Base-by-base conservation (phyloP, 2,797 vertebrate species). In the Florisuga fusca region DNA sequence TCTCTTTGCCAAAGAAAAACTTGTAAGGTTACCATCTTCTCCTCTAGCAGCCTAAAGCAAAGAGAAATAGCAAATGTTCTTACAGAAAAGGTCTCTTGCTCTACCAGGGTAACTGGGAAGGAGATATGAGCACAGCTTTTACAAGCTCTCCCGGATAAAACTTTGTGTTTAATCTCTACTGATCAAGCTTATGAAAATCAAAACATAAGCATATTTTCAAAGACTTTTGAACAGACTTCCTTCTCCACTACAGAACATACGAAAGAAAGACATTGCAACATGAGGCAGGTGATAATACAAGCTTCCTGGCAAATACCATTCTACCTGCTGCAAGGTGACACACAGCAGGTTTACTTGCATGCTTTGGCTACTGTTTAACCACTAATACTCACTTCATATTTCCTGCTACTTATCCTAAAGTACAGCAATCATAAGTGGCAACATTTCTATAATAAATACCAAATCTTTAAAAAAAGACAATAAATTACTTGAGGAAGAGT, bases 151-250 rank as follows among this genome's bases (percentile, higher is more conserved):
- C 50, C 61, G 78, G 55, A 68, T 13, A 68, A 62, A 62, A 21
- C 77, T 88, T 93, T 75, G 67, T 87, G 93, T 84, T 90, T 87
- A 38, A 85, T 55, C 25, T 89, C 53, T 63, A 29, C 74, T 73
- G 59, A 84, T 73, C 73, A 84, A 15, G n/a, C 10, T 55, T 51
- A 94, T 67, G 94, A 79, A 96, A 95, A 96, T 74, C 48, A 90
- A 82, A 89, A 21, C 33, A 76, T 17, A 67, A 55, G 34, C 38
- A 25, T 36, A 36, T 72, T 90, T 74, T 76, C 84, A 82, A 92
- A 81, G 38, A 51, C 84, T 73, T 78, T 20, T 55, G 29, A 90
- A 81, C 38, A 88, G 45, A 80, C 58, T 94, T 95, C 73, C 73
- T 91, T 71, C 73, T 90, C 48, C 19, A 25, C 36, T 48, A 12